These are phyloP conservation scores for Mustela nigripes DNA, from an alignment of 2,113 vertebrate genomes.

Conservation along the genomic window DNA sequence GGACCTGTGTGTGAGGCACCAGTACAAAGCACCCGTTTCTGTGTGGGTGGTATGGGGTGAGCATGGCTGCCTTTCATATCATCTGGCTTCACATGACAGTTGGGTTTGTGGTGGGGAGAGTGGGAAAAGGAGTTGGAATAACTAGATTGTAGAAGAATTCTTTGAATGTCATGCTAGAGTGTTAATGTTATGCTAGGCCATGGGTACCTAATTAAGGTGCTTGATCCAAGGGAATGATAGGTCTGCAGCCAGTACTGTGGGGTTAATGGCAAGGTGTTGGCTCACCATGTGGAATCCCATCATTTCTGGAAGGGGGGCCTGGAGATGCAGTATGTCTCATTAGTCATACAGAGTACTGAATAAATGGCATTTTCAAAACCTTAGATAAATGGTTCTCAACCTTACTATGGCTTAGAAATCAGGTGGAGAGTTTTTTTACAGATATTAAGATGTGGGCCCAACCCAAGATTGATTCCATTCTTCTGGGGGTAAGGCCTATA, in stretches of 20 bases:
- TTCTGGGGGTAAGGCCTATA: neutral
- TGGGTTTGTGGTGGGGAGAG: neutral
- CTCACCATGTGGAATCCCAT: neutral
- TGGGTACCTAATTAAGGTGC: neutral
- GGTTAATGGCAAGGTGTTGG: conserved; percentile 46
- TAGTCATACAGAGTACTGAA: neutral
- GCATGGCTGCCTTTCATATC: conserved; percentile 89
- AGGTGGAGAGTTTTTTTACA: neutral
- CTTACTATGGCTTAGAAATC: conserved; percentile 18
- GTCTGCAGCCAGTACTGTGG: neutral
- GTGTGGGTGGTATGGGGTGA: conserved; percentile 89
- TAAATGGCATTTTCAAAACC: neutral
- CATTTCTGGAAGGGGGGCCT: conserved; percentile 7
- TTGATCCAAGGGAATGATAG: neutral
- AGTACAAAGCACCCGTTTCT: rapidly evolving
- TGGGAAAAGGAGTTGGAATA: neutral
- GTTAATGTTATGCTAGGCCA: neutral
- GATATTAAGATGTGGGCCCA: neutral
- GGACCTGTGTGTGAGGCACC: neutral
- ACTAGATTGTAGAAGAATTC: neutral
- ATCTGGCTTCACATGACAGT: neutral
- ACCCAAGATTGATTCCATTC: neutral
- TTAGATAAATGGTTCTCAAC: conserved; percentile 45
- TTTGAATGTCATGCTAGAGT: neutral
- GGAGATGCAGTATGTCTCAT: neutral